Base-by-base conservation (phyloP, 1,140 invertebrate species). In the Formica exsecta region DNA sequence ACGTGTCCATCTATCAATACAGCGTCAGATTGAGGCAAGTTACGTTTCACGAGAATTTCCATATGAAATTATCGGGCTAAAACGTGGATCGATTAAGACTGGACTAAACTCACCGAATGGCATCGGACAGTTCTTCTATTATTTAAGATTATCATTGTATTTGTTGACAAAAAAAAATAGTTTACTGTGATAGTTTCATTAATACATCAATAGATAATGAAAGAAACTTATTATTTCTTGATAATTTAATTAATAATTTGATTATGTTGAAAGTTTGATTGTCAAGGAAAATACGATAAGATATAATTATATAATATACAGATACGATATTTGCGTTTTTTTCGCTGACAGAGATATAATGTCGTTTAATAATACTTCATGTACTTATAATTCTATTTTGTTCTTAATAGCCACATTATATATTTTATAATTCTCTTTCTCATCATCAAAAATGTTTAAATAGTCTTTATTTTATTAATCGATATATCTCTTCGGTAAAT, bases 1-100 rank as follows among this genome's bases (percentile, higher is more conserved):
- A 86, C 84, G 86, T 91, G 87, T 92, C 90, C 90, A 92, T 92
- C 91, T 80, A 88, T 91, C 91, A 83, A 91, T 89, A 85, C 71
- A 57, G 51, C 38, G 54, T 85, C 70, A 59, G 61, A 48, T 7
- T 7, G 29, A 76, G 29, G 41, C 11, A 41, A 25, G 32, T 83
- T 48, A 29, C 22, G 36, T 61, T 89, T 41, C 57, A 65, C 11
- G 25, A 61, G n/a, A 54, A 65, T 90, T 76, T 79, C 22, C 48
- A 66, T 36, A n/a, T 32, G 38, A 22, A 75, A 62, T 59, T 57
- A 38, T 38, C 16, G 6, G 2, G 8, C 29, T 19, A 64, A n/a
- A 57, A 54, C n/a, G 11, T 57, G n/a, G 29, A 19, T 54, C 57
- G 65, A 77, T 77, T 62, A 19, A 51, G 1, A 59, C 36, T 16